Evolutionary conservation across 2,888 invertebrate species (phyloP), one percentile per base, ranked within the genome.

Genomic region (Eristalinus aeneus): DNA sequence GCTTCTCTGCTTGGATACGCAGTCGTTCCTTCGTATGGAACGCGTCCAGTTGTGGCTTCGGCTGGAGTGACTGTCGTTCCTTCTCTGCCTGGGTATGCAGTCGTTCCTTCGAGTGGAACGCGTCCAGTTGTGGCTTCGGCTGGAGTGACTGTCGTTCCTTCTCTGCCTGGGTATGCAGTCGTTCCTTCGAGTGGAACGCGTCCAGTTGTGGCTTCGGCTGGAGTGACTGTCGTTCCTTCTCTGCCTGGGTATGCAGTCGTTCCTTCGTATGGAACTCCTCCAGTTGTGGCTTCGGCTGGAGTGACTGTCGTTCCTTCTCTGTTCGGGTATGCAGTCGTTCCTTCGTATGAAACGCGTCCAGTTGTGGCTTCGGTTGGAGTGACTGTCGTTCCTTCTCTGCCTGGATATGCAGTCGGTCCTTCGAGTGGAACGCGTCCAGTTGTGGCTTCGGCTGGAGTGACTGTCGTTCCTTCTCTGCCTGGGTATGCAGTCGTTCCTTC

Each of bases 181-280:
- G 58, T 60, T 6, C 23, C 16, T 60, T 12, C 58, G 9, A 12
- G n/a, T 27, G 60, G 60, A 4, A 27, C 54, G 10, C 46, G 46
- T 16, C 53, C 32, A 68, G 68, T 46, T 16, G 69, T 27, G 10
- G 58, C 10, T 46, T 69, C 71, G 16, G 71, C 34, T 16, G 56
- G 2, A n/a, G 4, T 1, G 11, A 27, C 46, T 0, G 67, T 32
- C 11, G 81, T 73, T 65, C 16, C n/a, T 20, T 16, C 54, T 27
- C 8, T 39, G 0, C 34, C 9, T 32, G 58, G 56, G 20, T 72
- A 31, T 8, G n/a, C n/a, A n/a, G n/a, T n/a, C n/a, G n/a, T n/a
- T n/a, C n/a, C n/a, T n/a, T n/a, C n/a, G n/a, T n/a, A n/a, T n/a
- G n/a, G n/a, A n/a, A n/a, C n/a, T n/a, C n/a, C n/a, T n/a, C n/a